Percentiles rank a stretch among this genome's conserved stretches.
phyloP scores from a whole-genome alignment of 2,888 invertebrate species.

The Serrognathus titanus region DNA sequence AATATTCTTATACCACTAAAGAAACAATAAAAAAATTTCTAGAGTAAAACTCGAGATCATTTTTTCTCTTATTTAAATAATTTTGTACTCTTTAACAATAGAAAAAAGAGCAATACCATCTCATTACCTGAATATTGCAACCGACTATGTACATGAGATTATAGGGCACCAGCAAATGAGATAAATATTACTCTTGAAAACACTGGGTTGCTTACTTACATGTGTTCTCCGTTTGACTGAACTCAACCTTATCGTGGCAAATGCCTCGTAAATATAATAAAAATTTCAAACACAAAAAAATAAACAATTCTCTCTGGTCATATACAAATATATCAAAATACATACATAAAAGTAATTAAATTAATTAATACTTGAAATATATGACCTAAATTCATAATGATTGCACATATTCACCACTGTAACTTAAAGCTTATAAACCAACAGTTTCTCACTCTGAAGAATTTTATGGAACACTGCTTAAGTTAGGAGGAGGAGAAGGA shows the following conservation, averaged over 20 bases:
- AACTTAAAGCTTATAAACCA: background rate
- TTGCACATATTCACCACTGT: conserved; percentile 2
- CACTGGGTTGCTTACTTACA: conserved; percentile 16
- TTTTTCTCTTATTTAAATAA: conserved; percentile 41
- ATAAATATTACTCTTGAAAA: conserved; percentile 6
- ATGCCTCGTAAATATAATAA: conserved; percentile 30
- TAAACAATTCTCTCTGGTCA: conserved; percentile 33
- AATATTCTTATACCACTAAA: conserved; percentile 32
- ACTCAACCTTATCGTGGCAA: background rate
- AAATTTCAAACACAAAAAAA: conserved; percentile 38
- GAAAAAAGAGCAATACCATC: conserved; percentile 15
- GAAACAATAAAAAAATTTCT: conserved; percentile 35
- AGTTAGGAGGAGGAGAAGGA: conserved; percentile 47
- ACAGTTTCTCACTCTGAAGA: background rate
- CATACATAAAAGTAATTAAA: conserved; percentile 6
- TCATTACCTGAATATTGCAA: conserved; percentile 14
- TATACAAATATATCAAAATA: conserved; percentile 32
- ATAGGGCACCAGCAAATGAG: conserved; percentile 11
- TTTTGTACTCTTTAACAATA: conserved; percentile 44
- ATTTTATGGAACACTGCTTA: conserved; percentile 28
- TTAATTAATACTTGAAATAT: conserved; percentile 15
- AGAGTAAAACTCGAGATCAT: conserved; percentile 46
- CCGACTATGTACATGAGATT: conserved; percentile 16
- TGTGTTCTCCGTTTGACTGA: background rate
- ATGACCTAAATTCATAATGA: conserved; percentile 1